A percentile compares a stretch with the other conserved stretches of the same genome.
phyloP scores from a whole-genome alignment of 2,888 invertebrate species.

The Drosophila nr. perissopoda region DNA sequence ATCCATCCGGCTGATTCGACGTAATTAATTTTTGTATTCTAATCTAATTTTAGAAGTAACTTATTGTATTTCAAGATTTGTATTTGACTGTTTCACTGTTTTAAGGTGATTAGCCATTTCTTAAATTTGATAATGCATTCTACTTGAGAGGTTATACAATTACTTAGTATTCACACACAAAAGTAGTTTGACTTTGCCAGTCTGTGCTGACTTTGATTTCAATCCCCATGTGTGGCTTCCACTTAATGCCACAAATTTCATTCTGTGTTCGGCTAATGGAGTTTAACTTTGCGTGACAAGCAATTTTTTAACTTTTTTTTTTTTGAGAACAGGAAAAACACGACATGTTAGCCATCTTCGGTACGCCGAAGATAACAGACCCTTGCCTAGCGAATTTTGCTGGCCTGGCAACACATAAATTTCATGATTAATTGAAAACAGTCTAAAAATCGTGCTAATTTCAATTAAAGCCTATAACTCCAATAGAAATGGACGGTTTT shows the following conservation, averaged over 20 bases:
- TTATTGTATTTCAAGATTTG: not conserved
- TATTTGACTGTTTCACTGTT: not conserved
- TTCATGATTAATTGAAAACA: not conserved
- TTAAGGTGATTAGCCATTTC: not conserved
- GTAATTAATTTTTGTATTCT: no score
- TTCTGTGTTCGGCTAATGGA: not conserved
- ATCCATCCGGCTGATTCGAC: not conserved
- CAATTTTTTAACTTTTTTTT: not conserved
- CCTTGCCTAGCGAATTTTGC: not conserved
- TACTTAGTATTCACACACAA: not conserved
- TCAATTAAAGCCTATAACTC: not conserved
- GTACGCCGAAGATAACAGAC: not conserved
- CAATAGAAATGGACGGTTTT: not conserved
- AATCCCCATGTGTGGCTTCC: not conserved
- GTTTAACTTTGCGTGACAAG: conserved; percentile 28
- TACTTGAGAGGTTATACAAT: not conserved
- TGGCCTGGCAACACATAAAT: not conserved
- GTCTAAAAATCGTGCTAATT: not conserved
- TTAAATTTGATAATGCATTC: not conserved
- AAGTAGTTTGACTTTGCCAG: not conserved
- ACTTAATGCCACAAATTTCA: conserved; percentile 2
- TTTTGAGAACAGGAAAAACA: conserved; percentile 1
- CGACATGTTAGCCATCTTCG: not conserved
- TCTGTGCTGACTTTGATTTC: conserved; percentile 9
- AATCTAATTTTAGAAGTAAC: not conserved